phyloP scores from a whole-genome alignment of 2,888 invertebrate genomes.

The Sarcophaga rosellei region DNA sequence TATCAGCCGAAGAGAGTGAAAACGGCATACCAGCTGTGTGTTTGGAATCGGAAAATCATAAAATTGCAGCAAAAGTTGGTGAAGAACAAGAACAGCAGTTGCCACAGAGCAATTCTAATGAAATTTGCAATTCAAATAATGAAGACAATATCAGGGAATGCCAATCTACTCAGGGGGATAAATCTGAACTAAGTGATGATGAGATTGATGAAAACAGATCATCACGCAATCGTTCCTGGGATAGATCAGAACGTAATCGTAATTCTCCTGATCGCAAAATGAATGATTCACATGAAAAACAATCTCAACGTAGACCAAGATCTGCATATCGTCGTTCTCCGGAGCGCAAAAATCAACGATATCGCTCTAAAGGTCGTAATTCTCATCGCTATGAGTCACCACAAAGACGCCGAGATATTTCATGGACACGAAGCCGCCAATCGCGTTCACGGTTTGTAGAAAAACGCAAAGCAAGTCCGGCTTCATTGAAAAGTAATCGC shows the following conservation, averaged over 20 bases:
- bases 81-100: too few relatives aligned
- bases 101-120: too few relatives aligned
- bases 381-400: slow-evolving; percentile 71
- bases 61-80: too few relatives aligned
- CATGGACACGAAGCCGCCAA: slow-evolving; percentile 71
- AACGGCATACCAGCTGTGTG: too few relatives aligned
- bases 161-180: slow-evolving; percentile 64
- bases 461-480: too few relatives aligned
- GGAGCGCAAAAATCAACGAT: slow-evolving; percentile 70
- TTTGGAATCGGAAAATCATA: too few relatives aligned
- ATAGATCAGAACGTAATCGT: slow-evolving; percentile 76
- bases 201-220: slow-evolving; percentile 74
- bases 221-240: slow-evolving; percentile 75
- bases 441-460: too few relatives aligned
- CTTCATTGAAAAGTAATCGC: too few relatives aligned
- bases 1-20: too few relatives aligned
- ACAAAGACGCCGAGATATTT: slow-evolving; percentile 69
- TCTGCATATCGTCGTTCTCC: slow-evolving; percentile 73
- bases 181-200: slow-evolving; percentile 71
- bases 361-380: slow-evolving; percentile 73
- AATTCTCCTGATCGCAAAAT: slow-evolving; percentile 70
- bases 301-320: slow-evolving; percentile 71
- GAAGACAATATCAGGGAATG: slow-evolving; percentile 64
- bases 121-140: slow-evolving; percentile 72
- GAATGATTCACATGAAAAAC: slow-evolving; percentile 71